phyloP scores from a whole-genome alignment of 2,797 vertebrate genomes.

The Cyclopterus lumpus region DNA sequence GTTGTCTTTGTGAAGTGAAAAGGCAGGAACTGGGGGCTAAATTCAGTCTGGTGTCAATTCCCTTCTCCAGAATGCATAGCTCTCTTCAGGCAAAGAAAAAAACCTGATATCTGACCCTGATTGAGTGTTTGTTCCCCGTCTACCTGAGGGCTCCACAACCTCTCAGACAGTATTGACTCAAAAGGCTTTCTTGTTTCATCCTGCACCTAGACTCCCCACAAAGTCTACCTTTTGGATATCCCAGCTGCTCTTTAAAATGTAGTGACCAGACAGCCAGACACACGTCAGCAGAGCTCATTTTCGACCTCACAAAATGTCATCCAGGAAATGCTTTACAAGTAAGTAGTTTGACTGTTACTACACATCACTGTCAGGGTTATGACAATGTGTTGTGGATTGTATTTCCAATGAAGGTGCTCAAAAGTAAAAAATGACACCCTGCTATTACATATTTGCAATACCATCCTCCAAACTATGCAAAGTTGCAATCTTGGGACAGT shows the following conservation, averaged over 20 bases:
- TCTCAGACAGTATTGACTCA: conserved; percentile 43
- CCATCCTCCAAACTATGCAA: background rate
- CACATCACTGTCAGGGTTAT: background rate
- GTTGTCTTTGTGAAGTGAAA: conserved; percentile 26
- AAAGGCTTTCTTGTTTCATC: conserved; percentile 40
- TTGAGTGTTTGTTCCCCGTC: conserved; percentile 21
- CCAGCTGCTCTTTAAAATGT: conserved; percentile 29
- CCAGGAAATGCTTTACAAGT: background rate
- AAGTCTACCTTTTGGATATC: conserved; percentile 40
- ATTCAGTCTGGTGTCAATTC: conserved; percentile 12
- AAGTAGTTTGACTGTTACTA: conserved; percentile 25
- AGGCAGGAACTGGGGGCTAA: background rate
- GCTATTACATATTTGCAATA: background rate
- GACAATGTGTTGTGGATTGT: background rate
- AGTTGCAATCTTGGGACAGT: background rate
- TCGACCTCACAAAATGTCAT: conserved; percentile 9
- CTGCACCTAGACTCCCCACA: conserved; percentile 41
- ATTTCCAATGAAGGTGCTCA: background rate
- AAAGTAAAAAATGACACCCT: background rate
- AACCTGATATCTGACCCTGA: conserved; percentile 17
- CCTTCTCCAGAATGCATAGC: conserved; percentile 1
- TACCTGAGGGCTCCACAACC: conserved; percentile 43
- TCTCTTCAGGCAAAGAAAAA: conserved; percentile 16
- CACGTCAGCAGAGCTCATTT: conserved; percentile 15
- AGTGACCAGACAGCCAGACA: background rate